These are phyloP conservation scores for Liopterus haemorrhoidalis DNA, from an alignment of 2,888 invertebrate species.

Conservation along the genomic window DNA sequence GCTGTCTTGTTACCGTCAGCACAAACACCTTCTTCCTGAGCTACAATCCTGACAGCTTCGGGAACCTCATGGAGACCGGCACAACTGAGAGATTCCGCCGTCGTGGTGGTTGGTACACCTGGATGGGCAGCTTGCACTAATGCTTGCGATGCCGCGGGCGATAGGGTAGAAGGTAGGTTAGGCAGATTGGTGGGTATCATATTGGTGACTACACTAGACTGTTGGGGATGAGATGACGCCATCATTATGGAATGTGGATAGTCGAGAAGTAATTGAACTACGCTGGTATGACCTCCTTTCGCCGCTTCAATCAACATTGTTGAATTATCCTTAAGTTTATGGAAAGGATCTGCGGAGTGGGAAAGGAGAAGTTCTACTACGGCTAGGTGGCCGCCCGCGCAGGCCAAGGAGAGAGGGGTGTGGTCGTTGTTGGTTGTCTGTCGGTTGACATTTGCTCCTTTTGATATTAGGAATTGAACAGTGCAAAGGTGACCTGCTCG, in stretches of 20 bases:
- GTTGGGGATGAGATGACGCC: constrained; percentile 46
- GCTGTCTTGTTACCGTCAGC: constrained; percentile 36
- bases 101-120: constrained; percentile 29
- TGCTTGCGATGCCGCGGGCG: constrained; percentile 15
- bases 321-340: constrained; percentile 92
- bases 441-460: constrained; percentile 78
- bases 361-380: constrained; percentile 89
- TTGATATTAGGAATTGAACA: constrained; percentile 89
- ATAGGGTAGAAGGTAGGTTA: constrained; percentile 32
- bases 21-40: constrained; percentile 45
- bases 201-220: constrained; percentile 29
- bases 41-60: constrained; percentile 52
- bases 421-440: constrained; percentile 94
- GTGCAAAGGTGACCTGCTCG: constrained; percentile 94
- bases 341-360: constrained; percentile 90
- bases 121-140: constrained; percentile 23
- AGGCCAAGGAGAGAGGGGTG: constrained; percentile 92
- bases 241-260: constrained; percentile 83
- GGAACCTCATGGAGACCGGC: constrained; percentile 54
- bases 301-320: constrained; percentile 98
- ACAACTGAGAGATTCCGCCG: constrained; percentile 6
- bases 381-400: constrained; percentile 90
- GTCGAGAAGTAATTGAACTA: constrained; percentile 90
- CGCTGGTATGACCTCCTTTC: constrained; percentile 93
- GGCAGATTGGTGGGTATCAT: constrained; percentile 27